Evolutionary conservation across 2,888 invertebrate species (phyloP), one percentile per base, ranked within the genome.

Genomic region (Sacculina carcini): DNA sequence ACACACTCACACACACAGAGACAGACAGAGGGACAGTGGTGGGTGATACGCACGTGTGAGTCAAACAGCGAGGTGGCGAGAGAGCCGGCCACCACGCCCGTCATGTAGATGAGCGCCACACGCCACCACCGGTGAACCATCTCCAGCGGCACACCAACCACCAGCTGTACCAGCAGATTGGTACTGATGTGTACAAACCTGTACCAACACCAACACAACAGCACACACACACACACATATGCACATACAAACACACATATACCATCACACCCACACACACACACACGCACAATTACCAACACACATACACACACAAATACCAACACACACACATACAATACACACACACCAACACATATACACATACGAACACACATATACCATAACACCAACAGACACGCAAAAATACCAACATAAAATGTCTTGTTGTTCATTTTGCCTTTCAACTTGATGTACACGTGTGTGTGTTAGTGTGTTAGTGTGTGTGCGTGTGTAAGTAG

Each of bases 61-160:
- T 53, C 53, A 51, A 53, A 51, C 47, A 56, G 51, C 34, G 55
- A 55, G 14, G 54, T 52, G 12, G 52, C 55, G 3, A 58, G 70
- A 0, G 83, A 83, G 3, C 87, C 87, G 1, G 85, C 85, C 0
- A 79, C 65, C 0, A 87, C 86, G 1, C 87, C 87, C 0, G 82
- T 77, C 36, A 81, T 63, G 64, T 89, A 89, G 29, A 89, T 79
- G 12, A 79, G 66, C 0, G 79, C 69, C 6, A 96, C 81, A 48
- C 94, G 72, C 87, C 89, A 89, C 79, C 86, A 87, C 58, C 79
- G 77, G 66, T 96, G 94, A 1, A 94, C 92, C 77, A 96, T 79
- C 68, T 98, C 96, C 55, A 98, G 66, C 0, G 94, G 90, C 10
- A 92, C 75, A 0, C 96, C 96, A 52, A 98, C 72, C 65, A 92